Percentiles rank a stretch among this genome's conserved stretches.
These are phyloP conservation scores for Pseudomyrmex gracilis DNA, from an alignment of 1,140 invertebrate genomes.

Conservation along the genomic window DNA sequence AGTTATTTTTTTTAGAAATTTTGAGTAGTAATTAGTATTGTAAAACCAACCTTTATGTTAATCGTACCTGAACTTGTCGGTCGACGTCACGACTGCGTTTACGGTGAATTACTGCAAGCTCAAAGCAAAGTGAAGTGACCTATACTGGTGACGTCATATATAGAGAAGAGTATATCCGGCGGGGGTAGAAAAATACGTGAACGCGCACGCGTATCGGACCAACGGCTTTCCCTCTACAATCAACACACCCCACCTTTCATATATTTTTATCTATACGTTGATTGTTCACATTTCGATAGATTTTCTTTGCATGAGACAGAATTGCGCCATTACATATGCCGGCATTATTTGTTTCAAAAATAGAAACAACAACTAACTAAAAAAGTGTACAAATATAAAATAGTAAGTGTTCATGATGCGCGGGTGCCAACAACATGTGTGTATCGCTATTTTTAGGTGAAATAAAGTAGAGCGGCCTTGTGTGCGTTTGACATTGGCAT, in stretches of 20 bases:
- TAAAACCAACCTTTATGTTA: neutral
- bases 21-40: slow-evolving; percentile 14
- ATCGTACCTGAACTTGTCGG: slow-evolving; percentile 73
- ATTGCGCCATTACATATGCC: neutral
- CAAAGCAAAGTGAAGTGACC: slow-evolving; percentile 80
- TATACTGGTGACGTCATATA: slow-evolving; percentile 83
- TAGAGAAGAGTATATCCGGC: slow-evolving; percentile 76
- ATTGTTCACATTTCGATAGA: neutral
- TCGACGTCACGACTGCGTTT: slow-evolving; percentile 66
- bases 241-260: slow-evolving; percentile 12
- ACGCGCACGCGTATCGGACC: slow-evolving; percentile 79
- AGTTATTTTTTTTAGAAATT: no score
- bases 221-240: slow-evolving; percentile 18
- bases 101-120: slow-evolving; percentile 73
- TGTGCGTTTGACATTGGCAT: slow-evolving; percentile 1
- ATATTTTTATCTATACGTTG: neutral
- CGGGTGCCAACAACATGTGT: neutral
- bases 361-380: neutral
- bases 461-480: slow-evolving; percentile 11
- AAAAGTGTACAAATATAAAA: neutral
- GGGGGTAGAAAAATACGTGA: slow-evolving; percentile 76
- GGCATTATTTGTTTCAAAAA: neutral
- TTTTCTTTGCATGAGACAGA: neutral
- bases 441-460: slow-evolving; percentile 36
- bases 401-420: neutral